Base-by-base conservation (phyloP, 2,797 vertebrate genomes). In the Aeoliscus strigatus region DNA sequence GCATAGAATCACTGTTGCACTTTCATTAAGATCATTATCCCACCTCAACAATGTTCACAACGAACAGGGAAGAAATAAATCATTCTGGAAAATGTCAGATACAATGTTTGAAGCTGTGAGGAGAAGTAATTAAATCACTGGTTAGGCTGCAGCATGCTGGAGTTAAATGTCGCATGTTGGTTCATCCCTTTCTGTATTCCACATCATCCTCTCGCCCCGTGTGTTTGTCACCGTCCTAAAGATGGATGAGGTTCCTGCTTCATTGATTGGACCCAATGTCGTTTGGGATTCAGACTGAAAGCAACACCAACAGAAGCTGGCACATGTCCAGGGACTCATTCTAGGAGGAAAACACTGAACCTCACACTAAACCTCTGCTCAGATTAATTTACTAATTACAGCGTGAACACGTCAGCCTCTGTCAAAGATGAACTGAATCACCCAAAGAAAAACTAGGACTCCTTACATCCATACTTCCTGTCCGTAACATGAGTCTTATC, bases 161-260 rank as follows among this genome's bases (percentile, higher is more conserved):
- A 21, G 18, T 6, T 29, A 18, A 31, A 30, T 25, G 8, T 30
- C 11, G 11, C 15, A 25, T 9, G 14, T 6, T 29, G 12, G 4
- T 21, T 35, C 3, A 40, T 12, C 9, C 10, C n/a, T 18, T 27
- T 71, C 35, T 28, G 33, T 39, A 51, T 49, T 60, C 39, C 4
- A 36, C 23, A 25, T 51, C 27, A 39, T 23, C 14, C 31, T 17
- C 29, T 38, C 10, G 9, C 5, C 27, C 17, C 30, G 13, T 38
- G 9, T 39, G 24, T n/a, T n/a, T 23, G n/a, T 38, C 13, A 35
- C 27, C 56, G 58, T 48, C 58, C 30, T 24, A 28, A 31, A 49
- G 54, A 75, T 53, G 34, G 55, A 77, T 66, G 57, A 34, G 41
- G 52, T 36, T 54, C 45, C 38, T 40, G 34, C 23, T 52, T 1